Base-by-base conservation (phyloP, 1,140 invertebrate genomes). In the Pachyrhynchus sulphureomaculatus region DNA sequence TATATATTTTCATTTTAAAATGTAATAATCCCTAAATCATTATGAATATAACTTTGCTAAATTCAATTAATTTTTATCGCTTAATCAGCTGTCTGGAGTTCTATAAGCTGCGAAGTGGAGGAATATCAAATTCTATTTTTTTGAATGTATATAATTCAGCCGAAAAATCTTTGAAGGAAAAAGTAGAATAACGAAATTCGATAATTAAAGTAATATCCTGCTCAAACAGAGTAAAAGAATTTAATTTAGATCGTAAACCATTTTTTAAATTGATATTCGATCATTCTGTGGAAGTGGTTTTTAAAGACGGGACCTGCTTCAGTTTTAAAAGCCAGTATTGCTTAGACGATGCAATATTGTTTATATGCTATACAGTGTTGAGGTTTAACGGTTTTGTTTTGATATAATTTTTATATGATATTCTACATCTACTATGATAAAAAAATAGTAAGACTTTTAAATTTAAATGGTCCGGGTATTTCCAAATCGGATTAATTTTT, bases 151-250 rank as follows among this genome's bases (percentile, higher is more conserved):
- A 10, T 15, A 42, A 20, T 20, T 17, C 39, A 17, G 39, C 39
- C 12, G 36, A 39, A 42, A 42, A 17, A n/a, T 42, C 18, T 24
- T 45, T 24, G 9, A 32, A 53, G 45, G 48, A 53, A 47, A 53
- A 51, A 34, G 60, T 49, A 26, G 37, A 44, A 49, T 32, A 59
- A 49, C 26, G 26, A 55, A 33, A 64, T 57, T 54, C 51, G 65
- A 67, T 67, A 69, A 67, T 69, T 69, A 62, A 67, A 69, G 67
- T 69, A 67, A 69, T 69, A 69, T 69, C 65, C 65, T 65, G 58
- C 65, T 67, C 64, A 68, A 68, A 67, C 61, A 66, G 55, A 61
- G 59, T 45, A 55, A 59, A 64, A 64, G 65, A 68, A 66, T 68
- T 68, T 66, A 68, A 65, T 68, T 65, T 62, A 52, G 44, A 48